Evolutionary conservation across 2,113 vertebrate species (phyloP).

Genomic region (Planiliza haematocheilus): DNA sequence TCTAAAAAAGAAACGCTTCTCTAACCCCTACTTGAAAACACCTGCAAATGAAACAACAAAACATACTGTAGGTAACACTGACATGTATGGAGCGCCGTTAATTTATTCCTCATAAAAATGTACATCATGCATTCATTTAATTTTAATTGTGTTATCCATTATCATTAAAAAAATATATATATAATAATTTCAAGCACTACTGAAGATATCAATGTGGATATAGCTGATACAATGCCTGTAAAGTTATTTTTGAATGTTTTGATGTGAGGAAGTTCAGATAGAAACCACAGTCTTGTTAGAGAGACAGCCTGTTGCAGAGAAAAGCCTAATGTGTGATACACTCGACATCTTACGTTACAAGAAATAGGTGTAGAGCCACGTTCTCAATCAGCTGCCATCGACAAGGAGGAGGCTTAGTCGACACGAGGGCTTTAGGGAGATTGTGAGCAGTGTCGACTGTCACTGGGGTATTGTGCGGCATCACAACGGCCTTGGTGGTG

Average conservation of each 20-base stretch:
- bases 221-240: too few species aligned
- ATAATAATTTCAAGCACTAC: too few species aligned
- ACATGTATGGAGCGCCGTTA: not conserved
- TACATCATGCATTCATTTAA: too few species aligned
- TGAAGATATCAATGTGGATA: too few species aligned
- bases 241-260: too few species aligned
- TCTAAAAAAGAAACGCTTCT: constrained; percentile 3
- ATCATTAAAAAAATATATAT: too few species aligned
- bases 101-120: not conserved
- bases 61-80: not conserved
- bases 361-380: not conserved
- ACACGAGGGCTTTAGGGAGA: not conserved
- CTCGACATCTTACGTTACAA: too few species aligned
- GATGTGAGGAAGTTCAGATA: too few species aligned
- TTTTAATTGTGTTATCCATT: too few species aligned
- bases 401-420: not conserved
- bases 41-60: constrained; percentile 29
- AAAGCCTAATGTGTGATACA: too few species aligned
- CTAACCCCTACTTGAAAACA: not conserved
- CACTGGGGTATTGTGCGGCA: not conserved
- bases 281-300: too few species aligned
- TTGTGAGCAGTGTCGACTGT: not conserved
- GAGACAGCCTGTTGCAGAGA: too few species aligned
- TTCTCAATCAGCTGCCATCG: not conserved
- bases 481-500: not conserved